phyloP scores from a whole-genome alignment of 1,140 invertebrate genomes.

The Leptopilina clavipes region DNA sequence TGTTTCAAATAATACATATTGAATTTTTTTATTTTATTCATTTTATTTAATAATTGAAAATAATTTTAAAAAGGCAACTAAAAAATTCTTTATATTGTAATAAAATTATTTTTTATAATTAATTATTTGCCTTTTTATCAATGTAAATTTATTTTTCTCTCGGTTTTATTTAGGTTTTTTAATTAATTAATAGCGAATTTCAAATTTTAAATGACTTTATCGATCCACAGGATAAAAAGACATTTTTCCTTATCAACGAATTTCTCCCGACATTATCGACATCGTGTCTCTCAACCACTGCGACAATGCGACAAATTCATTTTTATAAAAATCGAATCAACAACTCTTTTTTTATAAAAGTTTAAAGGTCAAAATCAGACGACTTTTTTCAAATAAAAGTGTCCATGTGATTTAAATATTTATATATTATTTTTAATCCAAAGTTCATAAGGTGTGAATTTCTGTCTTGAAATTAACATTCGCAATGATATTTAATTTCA shows the following conservation, averaged over 20 bases:
- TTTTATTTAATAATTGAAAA: too few species aligned
- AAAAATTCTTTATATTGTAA: too few species aligned
- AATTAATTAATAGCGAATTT: neutral
- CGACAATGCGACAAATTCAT: neutral
- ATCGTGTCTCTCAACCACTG: neutral
- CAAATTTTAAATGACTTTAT: neutral
- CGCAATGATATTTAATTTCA: neutral
- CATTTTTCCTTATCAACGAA: neutral
- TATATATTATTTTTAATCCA: neutral
- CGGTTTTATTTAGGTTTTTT: too few species aligned
- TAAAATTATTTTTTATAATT: too few species aligned
- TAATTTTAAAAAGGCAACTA: too few species aligned
- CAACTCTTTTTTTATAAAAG: neutral
- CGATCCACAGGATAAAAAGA: neutral
- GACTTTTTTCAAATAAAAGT: neutral
- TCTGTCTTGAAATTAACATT: neutral
- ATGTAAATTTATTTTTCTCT: too few species aligned
- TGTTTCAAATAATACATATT: too few species aligned
- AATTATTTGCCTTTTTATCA: too few species aligned
- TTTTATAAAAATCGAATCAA: neutral
- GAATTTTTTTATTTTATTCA: too few species aligned
- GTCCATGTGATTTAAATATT: neutral
- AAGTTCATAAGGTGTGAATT: neutral
- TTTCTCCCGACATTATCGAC: neutral
- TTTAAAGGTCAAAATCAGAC: constrained; percentile 10